Percentiles rank a stretch among this genome's conserved stretches.
Evolutionary conservation across 2,888 invertebrate species (phyloP).

Genomic region (Podotricha telesiphe): DNA sequence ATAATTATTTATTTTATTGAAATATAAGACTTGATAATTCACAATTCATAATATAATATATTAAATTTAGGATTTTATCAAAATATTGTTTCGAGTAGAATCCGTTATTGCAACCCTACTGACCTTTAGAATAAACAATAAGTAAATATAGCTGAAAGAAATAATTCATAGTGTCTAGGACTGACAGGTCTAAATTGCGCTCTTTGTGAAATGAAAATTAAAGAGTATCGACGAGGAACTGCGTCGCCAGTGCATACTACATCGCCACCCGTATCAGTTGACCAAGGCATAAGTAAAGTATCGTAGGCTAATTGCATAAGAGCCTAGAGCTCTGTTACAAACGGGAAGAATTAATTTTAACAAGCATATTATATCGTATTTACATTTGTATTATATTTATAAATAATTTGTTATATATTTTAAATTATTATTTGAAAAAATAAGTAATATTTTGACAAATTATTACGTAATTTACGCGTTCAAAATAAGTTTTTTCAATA

Average conservation of each 20-base stretch:
- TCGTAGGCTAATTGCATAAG: neutral
- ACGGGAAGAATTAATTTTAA: neutral
- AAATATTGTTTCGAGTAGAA: too few species aligned
- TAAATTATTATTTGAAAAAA: neutral
- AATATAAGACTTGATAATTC: neutral
- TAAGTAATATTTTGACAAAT: neutral
- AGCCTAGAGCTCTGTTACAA: neutral
- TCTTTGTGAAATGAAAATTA: neutral
- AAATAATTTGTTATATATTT: neutral
- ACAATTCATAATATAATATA: neutral
- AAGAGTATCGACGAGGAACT: constrained; percentile 16
- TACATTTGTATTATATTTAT: neutral
- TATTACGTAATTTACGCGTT: neutral
- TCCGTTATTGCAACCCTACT: neutral
- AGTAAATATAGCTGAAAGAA: neutral
- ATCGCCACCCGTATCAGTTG: constrained; percentile 28
- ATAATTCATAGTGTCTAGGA: constrained; percentile 7
- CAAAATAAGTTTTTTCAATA: constrained; percentile 19
- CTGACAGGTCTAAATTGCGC: constrained; percentile 17
- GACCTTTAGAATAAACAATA: constrained; percentile 12
- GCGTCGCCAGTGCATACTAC: constrained; percentile 19
- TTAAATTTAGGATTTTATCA: neutral
- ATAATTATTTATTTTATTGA: too few species aligned
- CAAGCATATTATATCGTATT: neutral
- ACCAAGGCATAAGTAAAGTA: constrained; percentile 1